Evolutionary conservation across 2,113 vertebrate genomes (phyloP), one percentile per base, ranked within the genome.

Genomic region (Aleadryas rufinucha): DNA sequence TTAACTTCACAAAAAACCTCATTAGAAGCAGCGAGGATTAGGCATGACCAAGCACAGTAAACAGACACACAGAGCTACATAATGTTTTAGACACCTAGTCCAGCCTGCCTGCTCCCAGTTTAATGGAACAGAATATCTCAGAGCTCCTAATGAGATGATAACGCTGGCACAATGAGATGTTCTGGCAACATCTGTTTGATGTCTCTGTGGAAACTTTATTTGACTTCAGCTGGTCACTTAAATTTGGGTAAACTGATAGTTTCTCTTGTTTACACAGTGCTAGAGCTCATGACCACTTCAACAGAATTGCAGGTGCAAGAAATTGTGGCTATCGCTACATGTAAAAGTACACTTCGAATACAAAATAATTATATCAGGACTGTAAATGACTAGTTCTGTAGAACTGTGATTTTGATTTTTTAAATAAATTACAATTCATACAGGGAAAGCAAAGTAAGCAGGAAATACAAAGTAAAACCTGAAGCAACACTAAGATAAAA

Each of bases 91-190:
- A 90, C 79, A 94, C 90, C 93, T 91, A 85, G 78, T 66, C 42
- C 82, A 91, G 92, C 49, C 68, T 0, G 10, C 24, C 82, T 88
- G 57, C 59, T 94, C 66, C 45, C 9, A 10, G 27, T 70, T 74
- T 95, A 88, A 93, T 89, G 71, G 92, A 96, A 96, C 90, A 96
- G 82, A 91, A 47, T 90, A 91, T 88, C 85, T 95, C 87, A 93
- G 87, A 42, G 59, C 42, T 81, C 90, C 76, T 95, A 93, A 97
- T 92, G 60, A 96, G 85, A 91, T 70, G 66, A 93, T 91, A 82
- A 76, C 11, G 4, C 39, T 74, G 4, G 4, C 72, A 68, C 75
- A 87, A 84, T 27, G 64, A 78, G 64, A 87, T 78, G 49, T 56
- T 84, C 87, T 84, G 76, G 72, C 61, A 85, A 60, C 77, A 68